Conservation (phyloP, 2,113 vertebrate species). For the Bostrychus sinensis region DNA sequence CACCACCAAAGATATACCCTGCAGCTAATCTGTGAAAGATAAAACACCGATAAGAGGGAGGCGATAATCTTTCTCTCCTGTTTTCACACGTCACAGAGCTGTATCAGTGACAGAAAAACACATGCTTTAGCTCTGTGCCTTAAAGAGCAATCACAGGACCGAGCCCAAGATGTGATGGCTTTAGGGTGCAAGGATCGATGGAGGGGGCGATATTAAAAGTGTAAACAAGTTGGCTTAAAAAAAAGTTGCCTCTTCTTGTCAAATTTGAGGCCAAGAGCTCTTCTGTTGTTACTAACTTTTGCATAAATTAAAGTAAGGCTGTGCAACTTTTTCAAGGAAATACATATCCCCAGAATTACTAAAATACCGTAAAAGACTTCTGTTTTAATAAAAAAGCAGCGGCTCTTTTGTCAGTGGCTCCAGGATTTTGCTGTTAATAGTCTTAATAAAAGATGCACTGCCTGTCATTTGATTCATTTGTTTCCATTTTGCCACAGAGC, state of each 20-base stretch:
- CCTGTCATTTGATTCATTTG: too few species aligned
- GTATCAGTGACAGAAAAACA: constrained; percentile 17
- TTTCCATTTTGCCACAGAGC: too few species aligned
- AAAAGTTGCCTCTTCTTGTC: neutral
- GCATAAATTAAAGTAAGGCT: too few species aligned
- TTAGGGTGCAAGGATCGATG: neutral
- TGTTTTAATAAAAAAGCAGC: too few species aligned
- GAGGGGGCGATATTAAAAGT: neutral
- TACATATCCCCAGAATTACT: too few species aligned
- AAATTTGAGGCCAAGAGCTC: too few species aligned
- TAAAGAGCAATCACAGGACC: constrained; percentile 37
- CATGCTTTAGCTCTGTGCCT: constrained; percentile 23
- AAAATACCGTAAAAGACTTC: too few species aligned
- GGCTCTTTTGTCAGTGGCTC: too few species aligned
- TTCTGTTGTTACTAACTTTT: too few species aligned
- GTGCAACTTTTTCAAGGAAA: too few species aligned
- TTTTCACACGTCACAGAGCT: constrained; percentile 21
- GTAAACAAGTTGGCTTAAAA: neutral
- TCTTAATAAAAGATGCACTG: too few species aligned
- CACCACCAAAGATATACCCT: constrained; percentile 30
- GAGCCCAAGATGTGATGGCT: constrained; percentile 33
- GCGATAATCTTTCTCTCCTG: constrained; percentile 23
- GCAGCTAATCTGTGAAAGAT: constrained; percentile 37
- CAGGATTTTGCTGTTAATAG: too few species aligned
- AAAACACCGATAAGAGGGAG: constrained; percentile 30